phyloP scores from a whole-genome alignment of 2,797 vertebrate species.

The Rhinoraja longicauda region DNA sequence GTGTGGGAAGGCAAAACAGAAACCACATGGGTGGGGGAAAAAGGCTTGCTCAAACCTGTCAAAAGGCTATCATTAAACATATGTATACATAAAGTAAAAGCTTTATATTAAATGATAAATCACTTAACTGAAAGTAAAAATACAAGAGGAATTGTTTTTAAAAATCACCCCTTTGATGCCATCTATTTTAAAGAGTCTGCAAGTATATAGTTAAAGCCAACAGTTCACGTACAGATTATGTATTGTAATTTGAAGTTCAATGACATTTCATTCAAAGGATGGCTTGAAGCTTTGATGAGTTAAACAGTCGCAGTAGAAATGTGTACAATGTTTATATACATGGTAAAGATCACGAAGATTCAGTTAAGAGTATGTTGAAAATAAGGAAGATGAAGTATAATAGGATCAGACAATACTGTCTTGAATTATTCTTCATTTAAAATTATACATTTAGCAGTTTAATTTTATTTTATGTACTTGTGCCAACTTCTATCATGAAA shows the following conservation, averaged over 20 bases:
- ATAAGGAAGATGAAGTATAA: too few relatives aligned
- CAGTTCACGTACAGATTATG: not conserved
- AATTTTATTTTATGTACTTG: not conserved
- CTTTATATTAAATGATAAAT: not conserved
- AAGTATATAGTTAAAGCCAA: not conserved
- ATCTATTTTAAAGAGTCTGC: not conserved
- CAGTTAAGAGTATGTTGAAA: too few relatives aligned
- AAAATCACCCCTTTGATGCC: not conserved
- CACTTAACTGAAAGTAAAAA: not conserved
- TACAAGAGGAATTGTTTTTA: not conserved
- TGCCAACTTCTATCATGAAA: not conserved
- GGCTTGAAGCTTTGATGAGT: too few relatives aligned
- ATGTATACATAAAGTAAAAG: too few relatives aligned
- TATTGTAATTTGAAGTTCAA: not conserved
- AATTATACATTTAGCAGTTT: not conserved
- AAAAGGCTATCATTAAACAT: not conserved
- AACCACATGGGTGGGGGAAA: not conserved
- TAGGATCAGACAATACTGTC: not conserved
- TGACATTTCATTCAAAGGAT: not conserved
- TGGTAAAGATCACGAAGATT: not conserved
- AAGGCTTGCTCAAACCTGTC: not conserved
- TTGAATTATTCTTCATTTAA: not conserved
- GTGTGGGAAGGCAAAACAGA: not conserved
- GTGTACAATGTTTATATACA: too few relatives aligned
- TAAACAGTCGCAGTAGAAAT: too few relatives aligned